phyloP scores from a whole-genome alignment of 2,888 invertebrate species.

The Nomada goodeniana region DNA sequence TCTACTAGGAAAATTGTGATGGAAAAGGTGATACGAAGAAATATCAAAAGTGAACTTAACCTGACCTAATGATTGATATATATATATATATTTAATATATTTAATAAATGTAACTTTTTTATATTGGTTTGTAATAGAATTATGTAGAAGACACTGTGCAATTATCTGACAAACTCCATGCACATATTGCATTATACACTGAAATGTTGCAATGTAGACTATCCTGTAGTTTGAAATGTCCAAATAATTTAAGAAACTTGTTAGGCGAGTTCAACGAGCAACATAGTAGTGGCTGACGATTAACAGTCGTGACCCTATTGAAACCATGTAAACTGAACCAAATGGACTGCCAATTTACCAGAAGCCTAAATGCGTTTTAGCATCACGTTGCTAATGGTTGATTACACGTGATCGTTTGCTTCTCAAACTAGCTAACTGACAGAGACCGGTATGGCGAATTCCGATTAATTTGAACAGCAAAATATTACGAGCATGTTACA shows the following conservation, averaged over 20 bases:
- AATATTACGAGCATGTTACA: no score
- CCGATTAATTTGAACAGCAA: no score
- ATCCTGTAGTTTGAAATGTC: neutral
- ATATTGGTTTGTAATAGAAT: no score
- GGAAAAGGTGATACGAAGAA: no score
- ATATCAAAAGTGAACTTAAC: no score
- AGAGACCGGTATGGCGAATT: neutral
- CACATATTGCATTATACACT: no score
- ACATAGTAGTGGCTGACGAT: neutral
- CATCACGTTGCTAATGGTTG: neutral
- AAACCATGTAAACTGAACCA: neutral
- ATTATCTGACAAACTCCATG: no score
- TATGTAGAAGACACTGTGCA: no score
- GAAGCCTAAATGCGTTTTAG: slow-evolving; percentile 2
- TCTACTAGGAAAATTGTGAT: no score
- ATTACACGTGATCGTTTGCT: neutral
- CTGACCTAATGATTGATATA: neutral
- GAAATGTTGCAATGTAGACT: no score
- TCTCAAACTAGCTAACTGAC: neutral
- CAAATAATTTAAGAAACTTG: neutral
- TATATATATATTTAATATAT: neutral
- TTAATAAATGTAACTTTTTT: no score
- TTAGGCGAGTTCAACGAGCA: neutral
- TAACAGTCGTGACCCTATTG: neutral
- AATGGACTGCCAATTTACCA: neutral